Base-by-base conservation (phyloP, 2,888 invertebrate genomes). In the Acleris cristana region DNA sequence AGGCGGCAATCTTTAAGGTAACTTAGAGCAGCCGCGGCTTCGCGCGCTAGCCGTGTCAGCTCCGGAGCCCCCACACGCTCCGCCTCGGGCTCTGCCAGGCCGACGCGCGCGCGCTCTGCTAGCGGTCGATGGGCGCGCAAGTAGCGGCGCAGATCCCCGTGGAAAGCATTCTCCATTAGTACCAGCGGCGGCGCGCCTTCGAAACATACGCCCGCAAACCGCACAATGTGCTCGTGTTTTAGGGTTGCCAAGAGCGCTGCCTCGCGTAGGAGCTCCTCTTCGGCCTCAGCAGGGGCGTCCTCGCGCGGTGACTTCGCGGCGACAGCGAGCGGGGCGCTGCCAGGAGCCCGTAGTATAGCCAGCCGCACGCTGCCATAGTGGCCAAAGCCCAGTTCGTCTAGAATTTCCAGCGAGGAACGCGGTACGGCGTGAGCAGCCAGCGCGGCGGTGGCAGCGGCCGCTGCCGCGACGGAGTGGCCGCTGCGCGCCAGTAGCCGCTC, bases 161-260 rank as follows among this genome's bases (percentile, higher is more conserved):
- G 97, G 6, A 97, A 92, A 94, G 98, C 97, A 76, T 97, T 97
- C 84, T 98, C 98, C 97, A 98, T 98, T 1, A 97, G 96, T 76
- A 97, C 95, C 10, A 97, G 95, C 0, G 97, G 95, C 0, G 97
- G 97, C 71, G 97, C 95, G 73, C 96, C 95, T 1, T 96, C 95
- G 72, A 97, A 96, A 72, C 89, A 88, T 14, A 98, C 97, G 0
- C 97, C 98, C 16, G 97, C 85, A 19, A 98, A 90, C 71, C 95
- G 94, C 8, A 98, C 95, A 52, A 98, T 95, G 83, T 98, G 98
- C 75, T 95, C 95, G 83, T 98, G 98, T 61, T 96, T 95, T 77
- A 98, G 97, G 54, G 96, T 73, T 76, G 98, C 98, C 95, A 98
- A 97, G 23, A 96, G 95, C 82, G 97, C 96, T 0, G 98, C 98